Base-by-base conservation (phyloP, 2,888 invertebrate genomes). In the Drepanosiphum platanoidis region DNA sequence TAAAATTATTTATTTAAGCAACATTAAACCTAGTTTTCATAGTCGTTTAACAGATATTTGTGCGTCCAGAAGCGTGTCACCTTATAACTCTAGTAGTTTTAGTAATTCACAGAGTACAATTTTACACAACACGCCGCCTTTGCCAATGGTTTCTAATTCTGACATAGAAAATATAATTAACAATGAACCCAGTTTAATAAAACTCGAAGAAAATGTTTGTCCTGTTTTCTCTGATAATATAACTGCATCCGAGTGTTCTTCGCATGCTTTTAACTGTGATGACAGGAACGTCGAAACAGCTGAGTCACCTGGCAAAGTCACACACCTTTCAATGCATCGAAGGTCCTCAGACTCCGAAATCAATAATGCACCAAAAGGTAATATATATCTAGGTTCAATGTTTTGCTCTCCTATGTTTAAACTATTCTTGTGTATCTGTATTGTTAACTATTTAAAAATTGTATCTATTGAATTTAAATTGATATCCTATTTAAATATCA, bases 291-390 rank as follows among this genome's bases (percentile, higher is more conserved):
- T 32, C 18, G 86, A 86, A 80, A 86, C 79, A 79, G 64, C 91
- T 77, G 92, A 92, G 86, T 92, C 92, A 87, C 92, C 92, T n/a
- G 91, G 91, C 13, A 92, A 91, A 88, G 88, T 90, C 86, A 91
- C 52, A 89, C 77, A 84, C 75, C 36, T 84, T 84, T 91, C 92
- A 90, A 90, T 94, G 87, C 94, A 94, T 89, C 92, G 97, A 81
- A 91, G 97, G 88, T 97, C 97, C 5, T 97, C 97, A 3, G 98
- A 97, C 90, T 97, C 97, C 0, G 98, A 98, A 90, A 91, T 97
- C 88, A 97, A 95, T 91, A 93, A 96, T 77, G 96, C 97, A 18
- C 96, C 97, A 7, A 97, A 96, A 94, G 97, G 97, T 97, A 91
- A 90, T 82, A 39, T 52, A 80, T 52, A 70, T 80, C 30, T 34